Evolutionary conservation across 2,113 vertebrate genomes (phyloP).

Genomic region (Epinephelus moara): DNA sequence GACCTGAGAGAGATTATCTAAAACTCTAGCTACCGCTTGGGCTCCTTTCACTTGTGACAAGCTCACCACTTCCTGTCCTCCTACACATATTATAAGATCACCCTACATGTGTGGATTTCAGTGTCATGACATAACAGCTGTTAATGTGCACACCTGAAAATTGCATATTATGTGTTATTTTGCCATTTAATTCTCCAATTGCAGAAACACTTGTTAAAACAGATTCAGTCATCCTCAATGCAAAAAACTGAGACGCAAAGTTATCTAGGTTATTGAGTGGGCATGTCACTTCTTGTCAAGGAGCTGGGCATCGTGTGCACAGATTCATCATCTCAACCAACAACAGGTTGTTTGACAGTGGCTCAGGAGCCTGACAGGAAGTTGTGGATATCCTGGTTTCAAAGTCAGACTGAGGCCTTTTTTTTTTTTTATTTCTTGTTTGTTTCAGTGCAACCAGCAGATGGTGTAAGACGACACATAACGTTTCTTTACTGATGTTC

Average conservation of each 20-base stretch:
- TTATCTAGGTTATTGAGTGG: background rate
- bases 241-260: background rate
- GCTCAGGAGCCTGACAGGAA: background rate
- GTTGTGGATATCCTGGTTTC: background rate
- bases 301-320: background rate
- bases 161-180: background rate
- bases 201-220: background rate
- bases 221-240: background rate
- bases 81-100: background rate
- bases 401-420: background rate
- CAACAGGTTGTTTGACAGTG: background rate
- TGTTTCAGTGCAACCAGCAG: background rate
- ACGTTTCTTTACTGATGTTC: background rate
- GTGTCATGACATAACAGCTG: background rate
- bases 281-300: background rate
- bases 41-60: background rate
- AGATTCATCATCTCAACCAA: conserved; percentile 2
- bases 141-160: background rate
- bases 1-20: background rate
- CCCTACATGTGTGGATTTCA: background rate
- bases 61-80: conserved; percentile 66
- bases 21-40: background rate
- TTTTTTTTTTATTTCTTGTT: background rate
- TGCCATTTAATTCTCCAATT: background rate
- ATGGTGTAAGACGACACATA: background rate